Percentiles rank a stretch among this genome's conserved stretches.
Evolutionary conservation across 92 coral and sea anemone species (phyloP).

Genomic region (Umimayanthus kanabou): DNA sequence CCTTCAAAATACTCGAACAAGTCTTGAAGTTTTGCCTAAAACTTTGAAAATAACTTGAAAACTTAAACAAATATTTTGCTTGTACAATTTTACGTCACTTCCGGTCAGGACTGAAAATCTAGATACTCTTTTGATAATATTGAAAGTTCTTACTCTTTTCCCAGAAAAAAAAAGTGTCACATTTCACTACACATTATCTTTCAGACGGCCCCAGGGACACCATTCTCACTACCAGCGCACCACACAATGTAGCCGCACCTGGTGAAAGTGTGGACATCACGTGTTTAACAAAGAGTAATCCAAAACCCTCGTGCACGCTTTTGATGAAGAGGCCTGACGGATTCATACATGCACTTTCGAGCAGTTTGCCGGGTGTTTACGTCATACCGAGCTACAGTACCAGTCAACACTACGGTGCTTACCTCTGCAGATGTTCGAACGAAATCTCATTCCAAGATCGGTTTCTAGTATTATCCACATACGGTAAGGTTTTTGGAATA

Average conservation of each 20-base stretch:
- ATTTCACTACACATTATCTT: not conserved
- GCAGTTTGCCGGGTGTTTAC: conserved; percentile 21
- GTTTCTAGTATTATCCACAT: conserved; percentile 43
- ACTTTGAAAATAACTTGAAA: too few relatives aligned
- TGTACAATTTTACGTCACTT: too few relatives aligned
- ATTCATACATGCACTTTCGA: not conserved
- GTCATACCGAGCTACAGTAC: conserved; percentile 58
- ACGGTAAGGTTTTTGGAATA: conserved; percentile 52
- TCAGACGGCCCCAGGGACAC: conserved; percentile 67
- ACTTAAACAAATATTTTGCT: too few relatives aligned
- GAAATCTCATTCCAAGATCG: conserved; percentile 44
- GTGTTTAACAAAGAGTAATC: conserved; percentile 66
- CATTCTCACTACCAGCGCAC: conserved; percentile 48
- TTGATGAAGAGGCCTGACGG: conserved; percentile 6
- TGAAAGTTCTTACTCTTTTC: too few relatives aligned
- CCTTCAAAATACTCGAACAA: too few relatives aligned
- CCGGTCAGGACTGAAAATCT: too few relatives aligned
- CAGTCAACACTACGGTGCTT: conserved; percentile 56
- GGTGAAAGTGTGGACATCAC: conserved; percentile 59
- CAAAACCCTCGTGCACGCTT: conserved; percentile 62
- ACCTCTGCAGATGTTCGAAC: conserved; percentile 68
- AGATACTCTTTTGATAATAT: not conserved
- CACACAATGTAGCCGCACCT: conserved; percentile 56
- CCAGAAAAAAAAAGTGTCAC: too few relatives aligned
- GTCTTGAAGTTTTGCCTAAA: too few relatives aligned